Evolutionary conservation across 2,113 vertebrate genomes (phyloP), one percentile per base, ranked within the genome.

Genomic region (Channa argus): DNA sequence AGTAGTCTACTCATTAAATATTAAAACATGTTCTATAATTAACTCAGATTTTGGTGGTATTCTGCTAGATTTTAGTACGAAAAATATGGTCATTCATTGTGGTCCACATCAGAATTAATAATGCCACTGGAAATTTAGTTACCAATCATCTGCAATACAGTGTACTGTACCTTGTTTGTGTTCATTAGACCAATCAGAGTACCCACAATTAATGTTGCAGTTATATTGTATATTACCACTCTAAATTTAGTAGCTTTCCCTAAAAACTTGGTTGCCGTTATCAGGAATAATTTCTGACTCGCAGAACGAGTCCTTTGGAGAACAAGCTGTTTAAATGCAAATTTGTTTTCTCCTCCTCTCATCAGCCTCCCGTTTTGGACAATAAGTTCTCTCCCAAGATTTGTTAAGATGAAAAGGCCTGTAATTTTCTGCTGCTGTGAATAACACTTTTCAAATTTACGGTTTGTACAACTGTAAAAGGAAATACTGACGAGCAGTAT

Each of bases 271-370:
- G 43, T 34, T 71, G 38, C 39, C 14, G 3, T 65, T 54, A 70
- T 67, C 64, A 66, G 36, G 74, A 79, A 77, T 77, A 3, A 55
- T 52, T 39, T 74, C 56, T 74, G 61, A 24, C 24, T 24, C 41
- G n/a, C 47, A 65, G 64, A 65, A 43, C 1, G n/a, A 68, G 45
- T 73, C 36, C 50, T 80, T 80, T 39, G 33, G 58, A 79, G 59
- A 66, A 49, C 39, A 13, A 77, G 65, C 77, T 63, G 77, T 89
- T 86, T 65, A 86, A 85, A 88, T 90, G 84, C 80, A 84, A 85
- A 88, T 87, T 8, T 67, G 66, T 77, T 78, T 71, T 61, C 71
- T 63, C 67, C 71, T 86, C 76, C 64, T 80, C 60, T 74, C 77
- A 61, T 74, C 74, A 83, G 78, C 68, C 76, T 66, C 71, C 58